Evolutionary conservation across 2,797 vertebrate species (phyloP).

Genomic region (Poeciliopsis gracilis): DNA sequence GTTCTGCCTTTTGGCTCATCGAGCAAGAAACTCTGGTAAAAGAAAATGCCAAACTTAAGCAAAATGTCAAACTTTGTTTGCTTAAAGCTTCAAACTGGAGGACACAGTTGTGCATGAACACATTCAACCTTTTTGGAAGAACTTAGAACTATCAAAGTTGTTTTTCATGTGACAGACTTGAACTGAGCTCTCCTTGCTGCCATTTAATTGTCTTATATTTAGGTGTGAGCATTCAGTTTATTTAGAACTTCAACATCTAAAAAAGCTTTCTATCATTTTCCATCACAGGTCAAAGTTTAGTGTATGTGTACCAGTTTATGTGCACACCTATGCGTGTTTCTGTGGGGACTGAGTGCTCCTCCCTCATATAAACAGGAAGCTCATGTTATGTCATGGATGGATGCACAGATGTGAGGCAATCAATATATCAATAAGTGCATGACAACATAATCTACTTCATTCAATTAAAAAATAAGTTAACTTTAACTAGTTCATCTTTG

Average conservation of each 20-base stretch:
- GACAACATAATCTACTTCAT: background rate
- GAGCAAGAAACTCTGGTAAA: constrained; percentile 68
- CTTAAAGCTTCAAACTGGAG: background rate
- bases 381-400: background rate
- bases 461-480: background rate
- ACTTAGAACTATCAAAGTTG: background rate
- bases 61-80: background rate
- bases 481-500: background rate
- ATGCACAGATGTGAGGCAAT: background rate
- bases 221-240: background rate
- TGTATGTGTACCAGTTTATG: background rate
- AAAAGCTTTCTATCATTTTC: background rate
- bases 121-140: background rate
- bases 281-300: background rate
- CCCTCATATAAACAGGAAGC: background rate
- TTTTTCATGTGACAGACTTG: background rate
- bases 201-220: background rate
- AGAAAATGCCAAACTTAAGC: background rate
- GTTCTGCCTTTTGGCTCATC: constrained; percentile 90
- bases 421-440: background rate
- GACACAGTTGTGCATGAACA: background rate
- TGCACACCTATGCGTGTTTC: background rate
- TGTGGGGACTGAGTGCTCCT: background rate
- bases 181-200: background rate
- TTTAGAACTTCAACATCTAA: background rate